Base-by-base conservation (phyloP, 2,797 vertebrate genomes). In the Trachurus trachurus region DNA sequence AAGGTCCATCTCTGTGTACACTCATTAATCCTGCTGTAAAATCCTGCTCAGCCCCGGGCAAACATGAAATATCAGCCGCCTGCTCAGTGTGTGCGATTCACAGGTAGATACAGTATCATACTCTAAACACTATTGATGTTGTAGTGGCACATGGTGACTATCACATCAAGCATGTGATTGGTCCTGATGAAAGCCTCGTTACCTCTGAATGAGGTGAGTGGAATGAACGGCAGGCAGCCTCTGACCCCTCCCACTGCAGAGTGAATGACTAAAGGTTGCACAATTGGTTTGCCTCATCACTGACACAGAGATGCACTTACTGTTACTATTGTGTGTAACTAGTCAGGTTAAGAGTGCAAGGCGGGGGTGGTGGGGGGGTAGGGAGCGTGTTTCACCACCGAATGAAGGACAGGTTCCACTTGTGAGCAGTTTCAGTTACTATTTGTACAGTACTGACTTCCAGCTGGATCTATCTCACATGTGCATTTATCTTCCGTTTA, bases 1-100 rank as follows among this genome's bases (percentile, higher is more conserved):
- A 88, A 88, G 64, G 79, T 75, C 62, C 66, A 57, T 60, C 58
- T 66, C 15, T 71, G 42, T 63, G 77, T 71, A 69, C 49, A 73
- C 13, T 60, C 61, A 49, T 64, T 80, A 57, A 74, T 76, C 71
- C 22, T 50, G 40, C 37, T 63, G 21, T 61, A 29, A 62, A 76
- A 21, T 70, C 64, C 64, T 40, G 42, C 58, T 68, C 52, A 78
- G 34, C n/a, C 4, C 3, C 31, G 12, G 42, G 40, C 40, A 67
- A 76, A 76, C 67, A 66, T 34, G 40, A 66, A 40, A 31, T 61
- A 82, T 65, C 57, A 77, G 71, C 19, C 0, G 13, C 5, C 34
- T n/a, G 5, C 10, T 40, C 9, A 39, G 26, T 26, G 69, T 52
- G 37, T 67, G 57, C 56, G 71, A 67, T 65, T 59, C 42, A 12